Conservation (phyloP, 2,797 vertebrate genomes). For the Lophura swinhoii region DNA sequence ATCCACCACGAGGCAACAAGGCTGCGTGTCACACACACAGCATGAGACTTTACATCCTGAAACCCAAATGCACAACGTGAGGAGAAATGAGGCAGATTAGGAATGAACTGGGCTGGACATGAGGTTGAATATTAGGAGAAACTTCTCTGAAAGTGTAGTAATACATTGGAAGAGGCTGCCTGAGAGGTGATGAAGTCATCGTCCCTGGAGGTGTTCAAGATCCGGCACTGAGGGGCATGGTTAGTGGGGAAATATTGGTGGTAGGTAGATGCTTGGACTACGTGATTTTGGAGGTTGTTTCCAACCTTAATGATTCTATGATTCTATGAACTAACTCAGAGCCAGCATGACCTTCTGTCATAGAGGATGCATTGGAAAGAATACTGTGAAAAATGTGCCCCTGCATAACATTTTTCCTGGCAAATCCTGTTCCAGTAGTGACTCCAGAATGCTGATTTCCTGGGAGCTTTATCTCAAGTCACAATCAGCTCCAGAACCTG, state of each 20-base stretch:
- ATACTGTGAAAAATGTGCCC: neutral
- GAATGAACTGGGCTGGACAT: neutral
- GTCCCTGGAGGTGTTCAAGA: too few species aligned
- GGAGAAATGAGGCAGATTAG: neutral
- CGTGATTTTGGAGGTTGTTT: too few species aligned
- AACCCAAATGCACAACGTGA: neutral
- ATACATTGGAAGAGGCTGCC: too few species aligned
- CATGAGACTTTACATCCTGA: neutral
- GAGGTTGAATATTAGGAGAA: too few species aligned
- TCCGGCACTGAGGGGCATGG: too few species aligned
- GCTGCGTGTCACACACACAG: accelerated
- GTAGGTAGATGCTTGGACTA: too few species aligned
- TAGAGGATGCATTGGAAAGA: neutral
- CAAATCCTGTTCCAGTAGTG: neutral
- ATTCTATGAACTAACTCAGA: neutral
- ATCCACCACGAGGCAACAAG: neutral
- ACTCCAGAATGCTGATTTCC: neutral
- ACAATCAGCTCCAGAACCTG: neutral
- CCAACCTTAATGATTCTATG: too few species aligned
- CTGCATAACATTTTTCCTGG: neutral
- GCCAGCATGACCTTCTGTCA: accelerated
- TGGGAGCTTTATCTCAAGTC: neutral
- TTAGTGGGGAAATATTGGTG: too few species aligned
- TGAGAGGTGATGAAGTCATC: too few species aligned
- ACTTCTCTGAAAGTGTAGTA: too few species aligned